Percentiles rank a stretch among this genome's conserved stretches.
Conservation (phyloP, 2,797 vertebrate genomes). For the Tenualosa ilisha region DNA sequence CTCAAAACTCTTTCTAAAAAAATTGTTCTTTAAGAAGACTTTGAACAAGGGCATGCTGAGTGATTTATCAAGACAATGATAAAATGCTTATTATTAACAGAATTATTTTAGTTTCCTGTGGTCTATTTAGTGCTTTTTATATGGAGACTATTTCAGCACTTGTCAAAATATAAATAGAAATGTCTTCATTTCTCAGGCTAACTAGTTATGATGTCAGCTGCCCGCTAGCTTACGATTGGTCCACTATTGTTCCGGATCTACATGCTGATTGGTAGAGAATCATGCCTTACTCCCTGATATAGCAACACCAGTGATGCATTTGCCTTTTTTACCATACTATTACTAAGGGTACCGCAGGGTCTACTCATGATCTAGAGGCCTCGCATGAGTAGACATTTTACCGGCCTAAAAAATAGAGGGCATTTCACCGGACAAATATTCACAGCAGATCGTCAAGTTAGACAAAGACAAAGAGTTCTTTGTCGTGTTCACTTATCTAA, state of each 20-base stretch:
- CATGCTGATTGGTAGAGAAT: not conserved
- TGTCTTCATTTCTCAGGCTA: constrained; percentile 14
- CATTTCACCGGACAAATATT: not conserved
- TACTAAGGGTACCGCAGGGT: not conserved
- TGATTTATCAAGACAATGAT: not conserved
- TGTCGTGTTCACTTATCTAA: not conserved
- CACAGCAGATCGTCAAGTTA: not conserved
- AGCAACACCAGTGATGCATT: constrained; percentile 2
- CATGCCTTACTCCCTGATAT: constrained; percentile 2
- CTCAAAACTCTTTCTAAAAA: not conserved
- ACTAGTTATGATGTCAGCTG: constrained; percentile 8
- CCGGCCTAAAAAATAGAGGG: not conserved
- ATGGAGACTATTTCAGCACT: not conserved
- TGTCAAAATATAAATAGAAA: constrained; percentile 26
- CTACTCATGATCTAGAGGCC: too few species aligned
- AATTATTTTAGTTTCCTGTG: not conserved
- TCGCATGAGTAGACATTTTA: not conserved
- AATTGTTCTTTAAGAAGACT: not conserved
- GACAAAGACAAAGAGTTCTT: not conserved
- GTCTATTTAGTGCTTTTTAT: not conserved
- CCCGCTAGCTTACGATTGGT: not conserved
- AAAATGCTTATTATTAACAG: not conserved
- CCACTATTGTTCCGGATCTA: not conserved
- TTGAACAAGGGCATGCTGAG: not conserved
- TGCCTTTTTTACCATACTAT: constrained; percentile 19